Percentiles rank a stretch among this genome's conserved stretches.
These are phyloP conservation scores for Panorpa germanica DNA, from an alignment of 2,888 invertebrate species.

Conservation along the genomic window DNA sequence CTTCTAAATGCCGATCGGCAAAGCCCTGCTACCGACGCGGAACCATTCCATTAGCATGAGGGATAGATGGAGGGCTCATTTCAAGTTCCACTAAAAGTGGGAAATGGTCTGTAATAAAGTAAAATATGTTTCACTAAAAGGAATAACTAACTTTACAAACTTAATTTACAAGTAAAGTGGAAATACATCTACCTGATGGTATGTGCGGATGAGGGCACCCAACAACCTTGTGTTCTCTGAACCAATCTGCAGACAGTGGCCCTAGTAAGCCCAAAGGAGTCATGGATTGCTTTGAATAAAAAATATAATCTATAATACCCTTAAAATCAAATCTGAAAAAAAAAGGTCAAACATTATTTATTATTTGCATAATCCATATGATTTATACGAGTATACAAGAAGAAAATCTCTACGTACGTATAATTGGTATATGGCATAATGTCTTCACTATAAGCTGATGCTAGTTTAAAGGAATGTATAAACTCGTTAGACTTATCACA, in stretches of 20 bases:
- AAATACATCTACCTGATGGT: slow-evolving; percentile 48
- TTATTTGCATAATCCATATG: slow-evolving; percentile 1
- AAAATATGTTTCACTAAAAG: slow-evolving; percentile 8
- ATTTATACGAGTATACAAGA: slow-evolving; percentile 4
- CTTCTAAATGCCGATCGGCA: slow-evolving; percentile 2
- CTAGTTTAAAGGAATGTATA: slow-evolving; percentile 90
- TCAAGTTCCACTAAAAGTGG: slow-evolving; percentile 80
- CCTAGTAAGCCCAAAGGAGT: slow-evolving; percentile 87
- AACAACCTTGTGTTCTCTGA: slow-evolving; percentile 87
- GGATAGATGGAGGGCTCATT: slow-evolving; percentile 59
- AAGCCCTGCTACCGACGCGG: slow-evolving; percentile 76
- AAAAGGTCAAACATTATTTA: slow-evolving; percentile 10
- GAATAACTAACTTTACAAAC: neutral
- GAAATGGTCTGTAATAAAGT: slow-evolving; percentile 57
- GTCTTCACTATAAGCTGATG: slow-evolving; percentile 86
- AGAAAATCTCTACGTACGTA: slow-evolving; percentile 53
- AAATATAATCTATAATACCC: slow-evolving; percentile 99
- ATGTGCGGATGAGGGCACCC: slow-evolving; percentile 97
- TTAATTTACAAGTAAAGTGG: neutral
- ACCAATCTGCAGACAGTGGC: slow-evolving; percentile 84
- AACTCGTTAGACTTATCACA: slow-evolving; percentile 75
- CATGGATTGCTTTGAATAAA: slow-evolving; percentile 92
- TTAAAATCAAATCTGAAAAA: slow-evolving; percentile 87
- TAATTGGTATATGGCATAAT: slow-evolving; percentile 98
- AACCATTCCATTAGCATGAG: slow-evolving; percentile 58